Percentiles rank a stretch among this genome's conserved stretches.
These are phyloP conservation scores for Malthinus seriepunctatus DNA, from an alignment of 2,888 invertebrate species.

Conservation along the genomic window DNA sequence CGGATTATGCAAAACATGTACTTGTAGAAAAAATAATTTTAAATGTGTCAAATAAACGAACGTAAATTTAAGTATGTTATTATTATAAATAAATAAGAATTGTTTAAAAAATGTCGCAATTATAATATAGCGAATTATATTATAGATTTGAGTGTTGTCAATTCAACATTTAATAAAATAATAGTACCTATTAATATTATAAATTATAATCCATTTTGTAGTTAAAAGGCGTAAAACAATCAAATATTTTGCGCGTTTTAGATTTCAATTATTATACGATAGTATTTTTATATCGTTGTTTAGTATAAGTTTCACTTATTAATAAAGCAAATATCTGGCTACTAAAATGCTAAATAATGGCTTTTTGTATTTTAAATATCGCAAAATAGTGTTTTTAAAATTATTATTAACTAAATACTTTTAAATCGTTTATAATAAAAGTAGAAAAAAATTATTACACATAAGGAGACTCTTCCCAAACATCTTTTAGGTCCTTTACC, in stretches of 20 bases:
- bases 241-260: slow-evolving; percentile 30
- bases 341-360: slow-evolving; percentile 5
- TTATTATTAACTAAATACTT: not conserved
- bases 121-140: not conserved
- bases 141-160: slow-evolving; percentile 4
- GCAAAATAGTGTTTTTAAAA: not conserved
- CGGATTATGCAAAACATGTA: not conserved
- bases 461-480: not conserved
- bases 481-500: not conserved
- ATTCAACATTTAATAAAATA: slow-evolving; percentile 2
- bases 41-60: slow-evolving; percentile 7
- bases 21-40: not conserved
- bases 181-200: not conserved
- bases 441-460: too few species aligned
- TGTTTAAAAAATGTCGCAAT: not conserved
- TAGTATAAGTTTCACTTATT: slow-evolving; percentile 25
- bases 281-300: slow-evolving; percentile 24
- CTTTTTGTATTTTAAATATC: slow-evolving; percentile 11
- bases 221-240: slow-evolving; percentile 34
- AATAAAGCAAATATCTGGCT: slow-evolving; percentile 21
- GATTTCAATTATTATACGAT: slow-evolving; percentile 13
- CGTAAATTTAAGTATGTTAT: not conserved
- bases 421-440: too few species aligned
- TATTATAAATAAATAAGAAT: too few species aligned
- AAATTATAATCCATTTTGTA: slow-evolving; percentile 16